These are phyloP conservation scores for Drosophila ogumai DNA, from an alignment of 1,140 invertebrate species.

Conservation along the genomic window DNA sequence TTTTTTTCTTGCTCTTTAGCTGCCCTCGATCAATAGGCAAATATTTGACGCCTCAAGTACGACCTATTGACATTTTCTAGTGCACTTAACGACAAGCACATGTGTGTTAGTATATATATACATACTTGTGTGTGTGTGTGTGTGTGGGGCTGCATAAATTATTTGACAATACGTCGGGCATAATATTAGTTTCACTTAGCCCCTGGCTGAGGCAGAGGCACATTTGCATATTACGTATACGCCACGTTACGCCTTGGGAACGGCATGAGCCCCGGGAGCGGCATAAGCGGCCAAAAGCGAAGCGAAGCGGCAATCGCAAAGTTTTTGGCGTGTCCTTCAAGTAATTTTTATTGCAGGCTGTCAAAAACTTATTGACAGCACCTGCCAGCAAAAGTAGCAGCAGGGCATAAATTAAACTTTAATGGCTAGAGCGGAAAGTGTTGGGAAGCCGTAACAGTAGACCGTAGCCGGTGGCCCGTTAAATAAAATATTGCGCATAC, in stretches of 20 bases:
- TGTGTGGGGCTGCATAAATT: slow-evolving; percentile 70
- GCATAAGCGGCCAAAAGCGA: slow-evolving; percentile 1
- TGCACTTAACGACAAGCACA: slow-evolving; percentile 70
- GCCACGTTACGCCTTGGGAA: slow-evolving; percentile 38
- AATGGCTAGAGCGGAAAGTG: slow-evolving; percentile 43
- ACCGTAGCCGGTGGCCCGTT: slow-evolving; percentile 20
- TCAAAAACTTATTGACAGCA: slow-evolving; percentile 68
- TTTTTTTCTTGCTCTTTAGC: slow-evolving; percentile 42
- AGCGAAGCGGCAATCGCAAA: slow-evolving; percentile 41
- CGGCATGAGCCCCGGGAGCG: slow-evolving; percentile 1
- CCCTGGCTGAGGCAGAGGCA: slow-evolving; percentile 14
- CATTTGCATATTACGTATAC: slow-evolving; percentile 79
- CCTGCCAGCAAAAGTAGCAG: slow-evolving; percentile 51
- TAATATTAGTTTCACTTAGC: slow-evolving; percentile 77
- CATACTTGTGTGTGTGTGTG: not conserved
- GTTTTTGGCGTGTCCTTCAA: slow-evolving; percentile 55
- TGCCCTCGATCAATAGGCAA: slow-evolving; percentile 64
- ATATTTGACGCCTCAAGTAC: slow-evolving; percentile 70
- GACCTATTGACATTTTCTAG: slow-evolving; percentile 74
- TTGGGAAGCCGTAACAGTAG: slow-evolving; percentile 9
- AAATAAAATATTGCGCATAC: slow-evolving; percentile 63
- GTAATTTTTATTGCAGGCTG: slow-evolving; percentile 61
- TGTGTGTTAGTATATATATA: slow-evolving; percentile 2
- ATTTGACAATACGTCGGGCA: slow-evolving; percentile 73
- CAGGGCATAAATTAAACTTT: slow-evolving; percentile 60